Percentiles rank a stretch among this genome's conserved stretches.
These are phyloP conservation scores for Agrilus cyanescens DNA, from an alignment of 2,888 invertebrate genomes.

Conservation along the genomic window DNA sequence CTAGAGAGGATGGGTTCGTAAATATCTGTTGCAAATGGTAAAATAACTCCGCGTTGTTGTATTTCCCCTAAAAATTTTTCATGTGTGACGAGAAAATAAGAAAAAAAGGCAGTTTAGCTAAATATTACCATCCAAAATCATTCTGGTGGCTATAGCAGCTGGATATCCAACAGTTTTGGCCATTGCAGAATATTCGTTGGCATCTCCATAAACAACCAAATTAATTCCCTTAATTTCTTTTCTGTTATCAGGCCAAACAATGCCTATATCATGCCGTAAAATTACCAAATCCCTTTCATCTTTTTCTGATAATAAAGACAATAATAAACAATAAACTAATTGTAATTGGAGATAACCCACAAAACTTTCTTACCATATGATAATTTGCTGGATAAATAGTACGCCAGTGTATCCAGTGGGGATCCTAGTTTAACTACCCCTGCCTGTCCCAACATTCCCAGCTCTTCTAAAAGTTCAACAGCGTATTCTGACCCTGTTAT, in stretches of 20 bases:
- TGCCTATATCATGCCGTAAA: constrained; percentile 84
- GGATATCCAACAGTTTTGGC: constrained; percentile 86
- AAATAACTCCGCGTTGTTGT: constrained; percentile 83
- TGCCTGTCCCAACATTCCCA: constrained; percentile 80
- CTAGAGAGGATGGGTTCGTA: constrained; percentile 86
- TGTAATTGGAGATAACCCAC: not conserved
- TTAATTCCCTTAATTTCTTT: constrained; percentile 73
- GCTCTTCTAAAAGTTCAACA: constrained; percentile 65
- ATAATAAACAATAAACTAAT: constrained; percentile 4
- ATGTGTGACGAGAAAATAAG: not conserved
- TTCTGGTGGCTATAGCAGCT: constrained; percentile 92
- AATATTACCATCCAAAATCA: constrained; percentile 82
- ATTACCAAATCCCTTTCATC: constrained; percentile 90
- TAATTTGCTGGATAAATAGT: constrained; percentile 73
- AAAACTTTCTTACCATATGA: constrained; percentile 50
- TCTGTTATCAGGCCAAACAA: constrained; percentile 80
- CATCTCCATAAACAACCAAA: constrained; percentile 81
- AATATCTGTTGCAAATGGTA: constrained; percentile 85
- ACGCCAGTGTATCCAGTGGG: constrained; percentile 86
- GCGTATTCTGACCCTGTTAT: constrained; percentile 60
- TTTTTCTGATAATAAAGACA: constrained; percentile 38
- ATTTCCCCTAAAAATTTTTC: constrained; percentile 66
- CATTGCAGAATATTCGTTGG: constrained; percentile 86
- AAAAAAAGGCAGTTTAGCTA: not conserved
- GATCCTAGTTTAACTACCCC: constrained; percentile 70